Conservation (phyloP, 1,140 invertebrate species). For the Drosophila ercepeae region DNA sequence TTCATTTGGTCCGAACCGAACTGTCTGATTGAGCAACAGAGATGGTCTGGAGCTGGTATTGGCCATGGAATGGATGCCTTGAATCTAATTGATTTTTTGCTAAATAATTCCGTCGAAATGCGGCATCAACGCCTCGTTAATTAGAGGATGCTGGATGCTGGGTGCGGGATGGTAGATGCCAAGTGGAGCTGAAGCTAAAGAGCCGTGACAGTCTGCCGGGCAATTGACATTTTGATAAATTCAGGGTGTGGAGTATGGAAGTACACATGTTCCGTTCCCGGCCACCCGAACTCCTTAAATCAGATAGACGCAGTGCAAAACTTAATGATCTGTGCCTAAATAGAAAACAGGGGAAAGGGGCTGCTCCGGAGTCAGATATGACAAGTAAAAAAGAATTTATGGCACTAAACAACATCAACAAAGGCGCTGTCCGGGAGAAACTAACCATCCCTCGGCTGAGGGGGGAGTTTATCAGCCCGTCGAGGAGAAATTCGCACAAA, state of each 20-base stretch:
- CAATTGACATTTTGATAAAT: constrained; percentile 68
- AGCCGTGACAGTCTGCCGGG: constrained; percentile 52
- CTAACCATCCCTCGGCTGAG: constrained; percentile 39
- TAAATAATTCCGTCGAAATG: constrained; percentile 26
- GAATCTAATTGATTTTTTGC: constrained; percentile 34
- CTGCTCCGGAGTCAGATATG: constrained; percentile 52
- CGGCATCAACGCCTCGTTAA: constrained; percentile 68
- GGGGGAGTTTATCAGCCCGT: constrained; percentile 59
- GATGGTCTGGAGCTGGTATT: background rate
- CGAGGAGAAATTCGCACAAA: constrained; percentile 73
- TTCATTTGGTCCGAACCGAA: constrained; percentile 11
- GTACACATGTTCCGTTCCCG: constrained; percentile 58
- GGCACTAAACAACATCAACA: constrained; percentile 69
- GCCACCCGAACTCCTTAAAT: constrained; percentile 62
- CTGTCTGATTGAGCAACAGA: constrained; percentile 22
- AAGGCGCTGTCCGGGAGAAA: constrained; percentile 28
- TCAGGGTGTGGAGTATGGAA: constrained; percentile 2
- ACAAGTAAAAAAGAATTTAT: constrained; percentile 79
- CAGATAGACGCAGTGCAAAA: constrained; percentile 67
- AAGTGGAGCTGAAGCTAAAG: constrained; percentile 41
- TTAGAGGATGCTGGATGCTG: constrained; percentile 54
- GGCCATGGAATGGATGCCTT: background rate
- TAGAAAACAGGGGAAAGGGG: constrained; percentile 49
- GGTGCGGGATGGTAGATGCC: constrained; percentile 47
- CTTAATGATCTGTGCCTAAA: constrained; percentile 80